Base-by-base conservation (phyloP, 2,888 invertebrate species). In the Tipula vernalis region DNA sequence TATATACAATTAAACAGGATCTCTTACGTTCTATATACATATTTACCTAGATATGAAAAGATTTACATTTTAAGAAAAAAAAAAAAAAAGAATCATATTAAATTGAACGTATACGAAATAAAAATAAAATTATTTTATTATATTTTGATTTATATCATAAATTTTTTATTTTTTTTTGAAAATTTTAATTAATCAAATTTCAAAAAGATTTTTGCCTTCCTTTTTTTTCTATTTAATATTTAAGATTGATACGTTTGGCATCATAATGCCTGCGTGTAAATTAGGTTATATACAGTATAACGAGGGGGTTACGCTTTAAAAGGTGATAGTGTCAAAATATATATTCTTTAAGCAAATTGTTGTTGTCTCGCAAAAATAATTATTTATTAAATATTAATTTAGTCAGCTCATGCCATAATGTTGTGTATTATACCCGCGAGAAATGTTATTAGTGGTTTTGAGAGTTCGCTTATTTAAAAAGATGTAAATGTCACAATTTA, bases 141-240 rank as follows among this genome's bases (percentile, higher is more conserved):
- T 71, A 71, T 71, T 71, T 71, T 71, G 71, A 71, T 71, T 71
- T 71, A 71, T 71, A 71, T 71, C 71, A 71, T 71, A 71, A 71
- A 57, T n/a, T n/a, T n/a, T n/a, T n/a, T n/a, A n/a, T n/a, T n/a
- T n/a, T 57, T 57, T 71, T 71, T 71, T 71, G 28, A 71, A 71
- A 71, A 71, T 71, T 71, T 71, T 71, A 71, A 71, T 71, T 71
- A 71, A 71, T 71, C 71, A 71, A 71, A 71, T 71, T 28, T 71
- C 28, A 71, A 71, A 51, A 71, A 71, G 71, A 71, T 71, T 71
- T 51, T 71, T 71, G 71, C 71, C 71, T 71, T 71, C 71, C 10
- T 71, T 28, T 71, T 28, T 71, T 51, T 18, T 51, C 6, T 18
- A 3, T 5, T 0, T 28, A 28, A n/a, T 51, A 44, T 71, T 71